These are phyloP conservation scores for Pycnonotus jocosus DNA, from an alignment of 2,113 vertebrate genomes.

Conservation along the genomic window DNA sequence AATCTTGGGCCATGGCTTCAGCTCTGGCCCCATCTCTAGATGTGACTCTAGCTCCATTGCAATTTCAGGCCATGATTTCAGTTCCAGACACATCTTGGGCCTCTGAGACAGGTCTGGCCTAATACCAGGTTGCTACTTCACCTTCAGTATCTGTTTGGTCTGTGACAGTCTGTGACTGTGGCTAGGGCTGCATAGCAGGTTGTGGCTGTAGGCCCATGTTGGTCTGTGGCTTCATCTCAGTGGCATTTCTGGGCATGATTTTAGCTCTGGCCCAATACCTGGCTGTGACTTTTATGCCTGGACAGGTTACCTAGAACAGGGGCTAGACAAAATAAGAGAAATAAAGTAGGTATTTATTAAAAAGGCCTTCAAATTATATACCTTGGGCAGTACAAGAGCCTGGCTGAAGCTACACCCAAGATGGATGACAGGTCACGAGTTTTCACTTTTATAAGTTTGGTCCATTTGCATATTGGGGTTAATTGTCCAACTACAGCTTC, in stretches of 20 bases:
- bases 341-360: background rate
- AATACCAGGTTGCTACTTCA: background rate
- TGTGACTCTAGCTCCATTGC: background rate
- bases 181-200: background rate
- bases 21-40: background rate
- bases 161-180: background rate
- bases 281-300: background rate
- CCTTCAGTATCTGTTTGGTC: background rate
- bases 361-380: background rate
- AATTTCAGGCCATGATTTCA: background rate
- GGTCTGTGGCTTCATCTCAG: background rate
- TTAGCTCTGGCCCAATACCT: background rate
- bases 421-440: accelerated
- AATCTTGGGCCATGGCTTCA: background rate
- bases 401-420: too few relatives aligned
- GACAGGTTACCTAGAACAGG: background rate
- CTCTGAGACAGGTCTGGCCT: background rate
- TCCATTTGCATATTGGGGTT: background rate
- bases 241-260: background rate
- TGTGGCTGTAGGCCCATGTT: background rate
- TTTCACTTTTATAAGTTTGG: background rate
- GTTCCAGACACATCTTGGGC: background rate
- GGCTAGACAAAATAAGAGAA: background rate
- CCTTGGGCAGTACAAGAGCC: background rate
- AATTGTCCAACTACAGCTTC: background rate